phyloP scores from a whole-genome alignment of 2,113 vertebrate genomes.

The Lepisosteus oculatus region DNA sequence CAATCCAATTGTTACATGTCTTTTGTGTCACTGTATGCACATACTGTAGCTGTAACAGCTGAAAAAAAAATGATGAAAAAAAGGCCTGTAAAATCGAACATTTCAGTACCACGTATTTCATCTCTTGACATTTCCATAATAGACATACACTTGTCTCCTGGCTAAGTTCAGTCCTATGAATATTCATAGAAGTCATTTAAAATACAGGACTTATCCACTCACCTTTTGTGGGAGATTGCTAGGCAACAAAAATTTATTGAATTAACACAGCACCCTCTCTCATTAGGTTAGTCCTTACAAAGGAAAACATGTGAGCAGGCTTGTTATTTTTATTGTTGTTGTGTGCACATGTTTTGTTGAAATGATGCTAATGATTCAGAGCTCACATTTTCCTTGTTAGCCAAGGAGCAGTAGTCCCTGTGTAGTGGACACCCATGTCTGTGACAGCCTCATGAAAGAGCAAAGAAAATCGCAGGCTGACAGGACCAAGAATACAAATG shows the following conservation, averaged over 20 bases:
- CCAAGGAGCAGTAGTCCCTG: no score
- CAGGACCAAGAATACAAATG: conserved; percentile 35
- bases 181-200: conserved; percentile 51
- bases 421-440: conserved; percentile 22
- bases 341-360: not conserved
- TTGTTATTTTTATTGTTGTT: not conserved
- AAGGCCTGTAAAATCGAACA: no score
- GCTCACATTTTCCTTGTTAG: not conserved
- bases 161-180: conserved; percentile 44
- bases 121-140: no score
- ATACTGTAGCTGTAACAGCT: no score
- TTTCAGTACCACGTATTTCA: not conserved
- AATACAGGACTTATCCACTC: conserved; percentile 56
- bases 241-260: conserved; percentile 20
- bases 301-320: no score
- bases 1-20: not conserved
- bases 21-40: not conserved
- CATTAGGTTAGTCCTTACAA: no score
- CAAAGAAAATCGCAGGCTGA: conserved; percentile 29
- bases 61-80: no score
- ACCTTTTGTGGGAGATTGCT: conserved; percentile 41
- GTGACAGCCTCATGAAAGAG: conserved; percentile 33
- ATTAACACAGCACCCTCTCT: not conserved
- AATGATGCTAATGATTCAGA: no score
- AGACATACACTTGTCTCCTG: conserved; percentile 27